Percentiles rank a stretch among this genome's conserved stretches.
These are phyloP conservation scores for Simalia tracyae DNA, from an alignment of 2,797 vertebrate genomes.

Conservation along the genomic window DNA sequence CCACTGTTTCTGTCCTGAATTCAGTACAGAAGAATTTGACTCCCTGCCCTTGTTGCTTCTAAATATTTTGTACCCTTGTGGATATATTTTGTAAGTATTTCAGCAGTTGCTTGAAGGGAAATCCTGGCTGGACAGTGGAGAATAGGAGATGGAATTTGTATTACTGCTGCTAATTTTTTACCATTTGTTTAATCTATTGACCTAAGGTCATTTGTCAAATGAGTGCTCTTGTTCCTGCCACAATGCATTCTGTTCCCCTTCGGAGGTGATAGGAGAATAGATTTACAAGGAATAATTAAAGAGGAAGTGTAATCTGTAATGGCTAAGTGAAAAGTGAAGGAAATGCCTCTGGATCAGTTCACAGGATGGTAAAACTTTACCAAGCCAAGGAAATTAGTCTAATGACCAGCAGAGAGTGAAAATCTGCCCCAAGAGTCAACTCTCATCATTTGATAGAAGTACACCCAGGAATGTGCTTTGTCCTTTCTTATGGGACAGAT, in stretches of 20 bases:
- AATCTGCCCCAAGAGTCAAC: background rate
- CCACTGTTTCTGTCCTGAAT: constrained; percentile 35
- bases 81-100: constrained; percentile 18
- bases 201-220: constrained; percentile 66
- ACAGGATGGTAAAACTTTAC: constrained; percentile 58
- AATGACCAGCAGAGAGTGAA: constrained; percentile 44
- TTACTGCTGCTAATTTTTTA: constrained; percentile 62
- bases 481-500: background rate
- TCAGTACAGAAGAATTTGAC: constrained; percentile 7
- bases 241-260: constrained; percentile 53
- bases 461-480: background rate
- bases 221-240: constrained; percentile 44
- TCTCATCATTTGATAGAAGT: background rate
- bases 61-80: constrained; percentile 41
- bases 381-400: constrained; percentile 63
- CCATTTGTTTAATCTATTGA: constrained; percentile 72
- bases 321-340: constrained; percentile 48
- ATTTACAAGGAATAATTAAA: constrained; percentile 56
- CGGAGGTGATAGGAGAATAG: constrained; percentile 57
- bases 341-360: constrained; percentile 65
- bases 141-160: constrained; percentile 44
- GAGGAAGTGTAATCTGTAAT: constrained; percentile 62
- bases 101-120: constrained; percentile 8
- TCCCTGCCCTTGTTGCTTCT: background rate
- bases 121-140: background rate